Evolutionary conservation across 2,888 invertebrate genomes (phyloP).

Genomic region (Plutella xylostella): DNA sequence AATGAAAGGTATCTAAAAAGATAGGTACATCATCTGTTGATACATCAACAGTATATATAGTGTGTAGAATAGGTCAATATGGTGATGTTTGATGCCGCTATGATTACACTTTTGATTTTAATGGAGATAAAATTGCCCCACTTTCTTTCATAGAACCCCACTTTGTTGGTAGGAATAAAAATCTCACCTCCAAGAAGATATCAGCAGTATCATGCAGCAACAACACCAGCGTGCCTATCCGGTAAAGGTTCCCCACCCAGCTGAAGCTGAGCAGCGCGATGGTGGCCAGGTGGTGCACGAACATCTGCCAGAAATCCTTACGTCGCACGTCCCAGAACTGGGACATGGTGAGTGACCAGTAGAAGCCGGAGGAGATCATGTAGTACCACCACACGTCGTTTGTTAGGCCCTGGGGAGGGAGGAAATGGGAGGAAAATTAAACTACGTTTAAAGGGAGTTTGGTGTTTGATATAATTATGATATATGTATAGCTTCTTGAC

Average conservation of each 20-base stretch:
- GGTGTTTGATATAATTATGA: no score
- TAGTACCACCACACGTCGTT: constrained; percentile 96
- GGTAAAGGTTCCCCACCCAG: constrained; percentile 94
- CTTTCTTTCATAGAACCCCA: no score
- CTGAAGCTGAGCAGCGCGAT: constrained; percentile 91
- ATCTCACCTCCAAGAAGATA: constrained; percentile 83
- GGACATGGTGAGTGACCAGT: constrained; percentile 92
- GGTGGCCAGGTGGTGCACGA: constrained; percentile 96
- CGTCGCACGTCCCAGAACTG: constrained; percentile 95
- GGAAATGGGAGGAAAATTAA: neutral
- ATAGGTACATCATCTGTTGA: no score
- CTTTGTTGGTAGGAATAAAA: no score
- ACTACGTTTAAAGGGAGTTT: neutral
- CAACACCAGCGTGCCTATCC: constrained; percentile 91
- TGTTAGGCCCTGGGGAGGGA: constrained; percentile 76
- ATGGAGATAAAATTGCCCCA: no score
- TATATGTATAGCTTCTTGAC: no score
- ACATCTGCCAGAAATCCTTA: constrained; percentile 99
- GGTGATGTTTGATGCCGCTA: no score
- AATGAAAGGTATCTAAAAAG: no score
- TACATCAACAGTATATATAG: no score
- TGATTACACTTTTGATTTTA: no score
- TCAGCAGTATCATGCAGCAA: constrained; percentile 91
- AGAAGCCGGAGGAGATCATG: constrained; percentile 94
- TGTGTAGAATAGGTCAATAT: no score